Conservation (phyloP, 2,888 invertebrate genomes). For the Dasysyrphus albostriatus region DNA sequence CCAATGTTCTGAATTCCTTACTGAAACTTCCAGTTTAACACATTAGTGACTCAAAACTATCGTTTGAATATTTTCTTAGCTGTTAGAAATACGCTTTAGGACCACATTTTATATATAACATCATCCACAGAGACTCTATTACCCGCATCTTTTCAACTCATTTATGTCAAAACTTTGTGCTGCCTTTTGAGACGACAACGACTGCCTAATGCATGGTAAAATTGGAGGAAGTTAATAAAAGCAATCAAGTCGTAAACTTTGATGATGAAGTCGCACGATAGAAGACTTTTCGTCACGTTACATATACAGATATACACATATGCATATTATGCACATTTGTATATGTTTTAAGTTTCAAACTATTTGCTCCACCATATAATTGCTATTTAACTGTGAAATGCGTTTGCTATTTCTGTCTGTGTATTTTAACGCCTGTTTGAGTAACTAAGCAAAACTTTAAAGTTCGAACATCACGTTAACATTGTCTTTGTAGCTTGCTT, state of each 20-base stretch:
- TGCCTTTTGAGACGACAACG: conserved; percentile 1
- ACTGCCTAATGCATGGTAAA: conserved; percentile 3
- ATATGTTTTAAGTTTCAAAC: neutral
- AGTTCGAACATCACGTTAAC: conserved; percentile 72
- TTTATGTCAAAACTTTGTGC: conserved; percentile 35
- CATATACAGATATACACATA: neutral
- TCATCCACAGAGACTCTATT: conserved; percentile 4
- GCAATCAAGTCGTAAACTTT: conserved; percentile 25
- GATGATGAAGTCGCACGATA: conserved; percentile 10
- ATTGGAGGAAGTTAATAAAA: conserved; percentile 23
- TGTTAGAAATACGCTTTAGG: neutral
- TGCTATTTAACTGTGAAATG: conserved; percentile 48
- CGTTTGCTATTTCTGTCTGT: conserved; percentile 45
- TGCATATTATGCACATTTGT: neutral
- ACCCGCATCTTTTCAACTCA: conserved; percentile 20
- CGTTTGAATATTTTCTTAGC: conserved; percentile 14
- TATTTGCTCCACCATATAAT: conserved; percentile 56
- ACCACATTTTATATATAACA: neutral
- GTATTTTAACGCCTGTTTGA: conserved; percentile 35
- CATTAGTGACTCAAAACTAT: neutral
- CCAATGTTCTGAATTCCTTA: neutral
- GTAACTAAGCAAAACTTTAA: conserved; percentile 64
- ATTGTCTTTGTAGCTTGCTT: conserved; percentile 16
- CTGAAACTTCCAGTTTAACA: neutral
- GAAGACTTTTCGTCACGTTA: neutral